Evolutionary conservation across 2,888 invertebrate genomes (phyloP).

Genomic region (Hemithea aestivaria): DNA sequence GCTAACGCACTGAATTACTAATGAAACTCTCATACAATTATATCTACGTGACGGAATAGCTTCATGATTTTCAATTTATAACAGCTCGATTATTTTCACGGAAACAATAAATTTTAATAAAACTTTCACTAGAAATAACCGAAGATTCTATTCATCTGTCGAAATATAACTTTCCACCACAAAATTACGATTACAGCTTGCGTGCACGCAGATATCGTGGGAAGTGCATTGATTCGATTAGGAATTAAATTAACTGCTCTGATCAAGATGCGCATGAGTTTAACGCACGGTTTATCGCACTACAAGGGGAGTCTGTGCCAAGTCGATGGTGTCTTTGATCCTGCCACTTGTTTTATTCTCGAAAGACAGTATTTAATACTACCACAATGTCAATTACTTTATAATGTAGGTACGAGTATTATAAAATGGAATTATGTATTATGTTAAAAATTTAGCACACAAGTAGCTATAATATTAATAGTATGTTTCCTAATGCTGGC

Average conservation of each 20-base stretch:
- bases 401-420: no score
- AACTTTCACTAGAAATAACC: slow-evolving; percentile 12
- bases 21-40: no score
- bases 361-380: slow-evolving; percentile 9
- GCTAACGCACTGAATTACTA: not conserved
- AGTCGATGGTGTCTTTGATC: slow-evolving; percentile 20
- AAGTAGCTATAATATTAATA: no score
- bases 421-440: no score
- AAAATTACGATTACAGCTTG: slow-evolving; percentile 31
- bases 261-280: slow-evolving; percentile 42
- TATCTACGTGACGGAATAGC: not conserved
- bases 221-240: slow-evolving; percentile 59
- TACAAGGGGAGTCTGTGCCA: slow-evolving; percentile 32
- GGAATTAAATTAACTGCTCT: slow-evolving; percentile 51
- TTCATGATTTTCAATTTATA: not conserved
- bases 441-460: no score
- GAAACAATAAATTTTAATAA: slow-evolving; percentile 2
- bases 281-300: slow-evolving; percentile 44
- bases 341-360: slow-evolving; percentile 13
- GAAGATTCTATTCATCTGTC: slow-evolving; percentile 14
- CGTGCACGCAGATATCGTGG: slow-evolving; percentile 44
- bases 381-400: no score
- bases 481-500: no score
- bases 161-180: slow-evolving; percentile 18
- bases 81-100: not conserved